Evolutionary conservation across 1,140 invertebrate species (phyloP), one percentile per base, ranked within the genome.

Genomic region (Lithobius niger): DNA sequence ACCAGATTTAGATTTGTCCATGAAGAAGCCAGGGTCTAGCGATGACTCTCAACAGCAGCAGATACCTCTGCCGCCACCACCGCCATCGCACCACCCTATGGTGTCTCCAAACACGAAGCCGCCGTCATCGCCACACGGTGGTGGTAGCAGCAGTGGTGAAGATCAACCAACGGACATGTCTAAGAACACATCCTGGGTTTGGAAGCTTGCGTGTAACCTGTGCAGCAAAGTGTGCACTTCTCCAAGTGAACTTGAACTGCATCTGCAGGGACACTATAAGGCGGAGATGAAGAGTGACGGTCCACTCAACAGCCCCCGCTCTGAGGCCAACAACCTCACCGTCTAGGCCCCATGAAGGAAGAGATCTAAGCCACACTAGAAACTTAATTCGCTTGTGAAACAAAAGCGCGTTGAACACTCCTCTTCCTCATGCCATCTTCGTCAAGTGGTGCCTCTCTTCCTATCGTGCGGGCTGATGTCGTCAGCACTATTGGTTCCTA

Each of bases 161-260:
- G 47, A 36, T 56, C 24, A 55, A 21, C 48, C 48, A 4, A 27
- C 48, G 10, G 48, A 50, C 24, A 50, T 50, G 48, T 50, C 48
- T 26, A 50, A 50, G 27, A 50, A 4, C 6, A 19, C 48, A 16
- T 50, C 42, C 18, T 63, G 59, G 59, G 61, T 64, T 59, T 71
- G 63, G 67, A 69, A 58, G 57, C 63, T 60, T 59, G 64, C 59
- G 56, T 68, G 72, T 57, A 69, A 69, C 55, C 47, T 71, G n/a
- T 74, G 72, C 60, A 69, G 62, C 44, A 67, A 71, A 56, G 65
- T 65, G 16, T 72, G 67, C 59, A 59, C 65, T 16, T 67, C 70
- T 18, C 61, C 66, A 21, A 58, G 58, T 3, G 64, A 71, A 3
- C 57, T 73, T 2, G 71, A 73, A 44, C 61, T 68, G 25, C 71